A percentile compares a stretch with the other conserved stretches of the same genome.
phyloP scores from a whole-genome alignment of 2,113 vertebrate species.

The Microcebus jonahi region DNA sequence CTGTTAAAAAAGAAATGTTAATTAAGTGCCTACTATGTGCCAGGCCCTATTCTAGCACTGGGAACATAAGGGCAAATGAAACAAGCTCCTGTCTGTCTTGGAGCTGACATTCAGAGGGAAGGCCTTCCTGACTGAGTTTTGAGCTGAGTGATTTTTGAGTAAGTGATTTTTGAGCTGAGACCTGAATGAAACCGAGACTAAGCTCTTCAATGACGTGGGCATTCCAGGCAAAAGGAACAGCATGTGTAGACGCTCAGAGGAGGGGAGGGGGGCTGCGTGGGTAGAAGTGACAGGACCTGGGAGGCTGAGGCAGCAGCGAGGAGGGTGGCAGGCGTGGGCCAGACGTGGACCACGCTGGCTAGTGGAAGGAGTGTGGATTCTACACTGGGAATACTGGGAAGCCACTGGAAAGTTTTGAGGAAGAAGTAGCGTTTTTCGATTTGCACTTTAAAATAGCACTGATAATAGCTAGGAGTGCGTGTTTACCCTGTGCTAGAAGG shows the following conservation, averaged over 20 bases:
- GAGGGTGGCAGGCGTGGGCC: neutral
- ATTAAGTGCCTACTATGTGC: too few relatives aligned
- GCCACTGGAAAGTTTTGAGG: neutral
- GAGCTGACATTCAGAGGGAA: neutral
- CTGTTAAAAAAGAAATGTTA: too few relatives aligned
- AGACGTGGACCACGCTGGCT: neutral
- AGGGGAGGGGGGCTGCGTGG: neutral
- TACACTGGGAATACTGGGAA: neutral
- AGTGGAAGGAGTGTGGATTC: neutral
- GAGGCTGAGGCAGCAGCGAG: neutral
- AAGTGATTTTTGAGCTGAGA: neutral
- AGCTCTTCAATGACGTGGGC: neutral
- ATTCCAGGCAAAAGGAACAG: neutral
- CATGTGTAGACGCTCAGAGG: neutral
- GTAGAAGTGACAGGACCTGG: neutral
- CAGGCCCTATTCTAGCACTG: neutral
- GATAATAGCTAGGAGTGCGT: neutral
- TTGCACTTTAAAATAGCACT: neutral
- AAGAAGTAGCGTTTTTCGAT: neutral
- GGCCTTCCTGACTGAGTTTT: neutral
- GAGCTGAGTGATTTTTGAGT: neutral
- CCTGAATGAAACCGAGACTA: neutral
- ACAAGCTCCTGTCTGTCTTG: neutral
- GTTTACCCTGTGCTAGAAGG: neutral
- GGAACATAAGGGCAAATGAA: neutral